phyloP scores from a whole-genome alignment of 2,113 vertebrate genomes.

The Pagrus major region DNA sequence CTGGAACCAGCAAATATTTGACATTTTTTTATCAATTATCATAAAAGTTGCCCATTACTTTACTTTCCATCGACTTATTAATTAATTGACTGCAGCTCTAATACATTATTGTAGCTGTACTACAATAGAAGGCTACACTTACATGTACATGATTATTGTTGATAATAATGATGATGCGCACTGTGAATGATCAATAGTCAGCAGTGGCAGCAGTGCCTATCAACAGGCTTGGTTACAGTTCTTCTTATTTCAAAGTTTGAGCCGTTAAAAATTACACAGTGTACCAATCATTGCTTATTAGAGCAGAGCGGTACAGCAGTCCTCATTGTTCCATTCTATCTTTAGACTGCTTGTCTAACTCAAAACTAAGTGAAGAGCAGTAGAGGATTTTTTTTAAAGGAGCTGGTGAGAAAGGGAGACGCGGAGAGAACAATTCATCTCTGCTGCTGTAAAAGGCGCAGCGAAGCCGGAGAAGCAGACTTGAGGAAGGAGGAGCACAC shows the following conservation, averaged over 20 bases:
- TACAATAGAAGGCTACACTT: background rate
- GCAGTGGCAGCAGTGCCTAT: background rate
- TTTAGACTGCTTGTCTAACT: slow-evolving; percentile 67
- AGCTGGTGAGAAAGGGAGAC: slow-evolving; percentile 45
- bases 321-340: slow-evolving; percentile 69
- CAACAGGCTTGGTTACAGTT: slow-evolving; percentile 10
- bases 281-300: slow-evolving; percentile 57
- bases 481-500: slow-evolving; percentile 35
- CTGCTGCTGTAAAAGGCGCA: slow-evolving; percentile 34
- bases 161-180: background rate
- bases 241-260: slow-evolving; percentile 31
- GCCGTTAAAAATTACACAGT: slow-evolving; percentile 39
- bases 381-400: slow-evolving; percentile 42
- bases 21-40: too few species aligned
- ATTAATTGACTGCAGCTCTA: too few species aligned
- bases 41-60: too few species aligned
- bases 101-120: too few species aligned
- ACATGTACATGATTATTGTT: background rate
- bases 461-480: slow-evolving; percentile 20
- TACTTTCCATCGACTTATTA: too few species aligned
- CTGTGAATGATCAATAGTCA: slow-evolving; percentile 7
- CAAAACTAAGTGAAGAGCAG: slow-evolving; percentile 58
- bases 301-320: slow-evolving; percentile 30
- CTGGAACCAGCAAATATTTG: too few species aligned
- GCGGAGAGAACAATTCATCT: slow-evolving; percentile 50